A percentile compares a stretch with the other conserved stretches of the same genome.
Conservation (phyloP, 2,113 vertebrate species). For the Thalassarche chlororhynchos region DNA sequence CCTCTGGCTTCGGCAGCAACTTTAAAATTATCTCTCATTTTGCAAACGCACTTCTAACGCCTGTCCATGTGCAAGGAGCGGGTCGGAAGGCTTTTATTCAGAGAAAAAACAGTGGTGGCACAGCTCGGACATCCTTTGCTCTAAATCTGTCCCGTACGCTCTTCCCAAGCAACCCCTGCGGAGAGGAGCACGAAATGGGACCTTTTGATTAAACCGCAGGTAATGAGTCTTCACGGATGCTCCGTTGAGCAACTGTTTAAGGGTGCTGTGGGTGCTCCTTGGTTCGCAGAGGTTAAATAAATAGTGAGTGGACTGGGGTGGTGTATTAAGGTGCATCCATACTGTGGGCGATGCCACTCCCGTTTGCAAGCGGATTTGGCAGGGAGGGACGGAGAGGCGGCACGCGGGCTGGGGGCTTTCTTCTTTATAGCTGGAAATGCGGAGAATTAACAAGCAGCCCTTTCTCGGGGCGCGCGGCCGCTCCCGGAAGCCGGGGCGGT, state of each 20-base stretch:
- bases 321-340: accelerated
- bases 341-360: accelerated
- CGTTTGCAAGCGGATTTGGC: background rate
- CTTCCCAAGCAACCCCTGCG: background rate
- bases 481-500: conserved; percentile 38
- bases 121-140: background rate
- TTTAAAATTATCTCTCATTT: background rate
- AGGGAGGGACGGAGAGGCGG: background rate
- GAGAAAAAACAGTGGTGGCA: accelerated
- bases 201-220: background rate
- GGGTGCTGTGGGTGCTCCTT: background rate
- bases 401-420: background rate
- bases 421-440: conserved; percentile 31
- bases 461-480: background rate
- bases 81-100: background rate
- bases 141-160: accelerated
- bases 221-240: background rate
- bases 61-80: accelerated
- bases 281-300: background rate
- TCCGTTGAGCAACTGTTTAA: background rate
- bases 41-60: background rate
- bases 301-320: accelerated
- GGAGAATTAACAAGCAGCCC: background rate
- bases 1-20: background rate
- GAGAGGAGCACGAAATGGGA: background rate